Evolutionary conservation across 2,113 vertebrate species (phyloP).

Genomic region (Tamias sibiricus): DNA sequence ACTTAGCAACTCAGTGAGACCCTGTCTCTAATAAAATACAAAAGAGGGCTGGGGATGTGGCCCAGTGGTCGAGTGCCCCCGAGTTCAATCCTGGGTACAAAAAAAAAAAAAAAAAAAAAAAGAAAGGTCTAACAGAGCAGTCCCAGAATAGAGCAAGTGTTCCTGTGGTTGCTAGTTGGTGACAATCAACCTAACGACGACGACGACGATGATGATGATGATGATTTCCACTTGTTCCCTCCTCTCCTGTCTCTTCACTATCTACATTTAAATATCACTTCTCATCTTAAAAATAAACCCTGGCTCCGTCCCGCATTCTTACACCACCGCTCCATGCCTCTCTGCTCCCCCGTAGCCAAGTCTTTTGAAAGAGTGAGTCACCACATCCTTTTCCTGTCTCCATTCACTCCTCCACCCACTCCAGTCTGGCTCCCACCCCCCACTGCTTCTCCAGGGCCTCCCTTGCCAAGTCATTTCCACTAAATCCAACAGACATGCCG

Average conservation of each 20-base stretch:
- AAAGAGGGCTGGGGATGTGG: no score
- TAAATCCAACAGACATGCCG: neutral
- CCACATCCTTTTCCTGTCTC: neutral
- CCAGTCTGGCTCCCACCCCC: neutral
- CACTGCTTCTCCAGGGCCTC: neutral
- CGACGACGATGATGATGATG: neutral
- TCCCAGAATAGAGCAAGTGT: neutral
- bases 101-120: no score
- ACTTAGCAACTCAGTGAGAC: no score
- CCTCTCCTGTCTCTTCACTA: neutral
- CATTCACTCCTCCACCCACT: constrained; percentile 33
- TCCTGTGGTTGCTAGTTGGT: neutral
- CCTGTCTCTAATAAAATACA: no score
- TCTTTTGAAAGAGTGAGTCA: constrained; percentile 56
- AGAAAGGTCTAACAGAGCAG: neutral
- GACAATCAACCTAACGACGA: no score
- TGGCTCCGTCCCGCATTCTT: neutral
- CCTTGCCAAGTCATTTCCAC: neutral
- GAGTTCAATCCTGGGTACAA: no score
- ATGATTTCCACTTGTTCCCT: neutral
- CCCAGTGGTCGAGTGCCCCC: no score
- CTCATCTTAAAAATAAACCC: constrained; percentile 49
- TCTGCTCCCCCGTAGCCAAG: neutral
- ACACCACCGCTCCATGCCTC: neutral
- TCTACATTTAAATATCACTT: neutral